Evolutionary conservation across 2,113 vertebrate genomes (phyloP), one percentile per base, ranked within the genome.

Genomic region (Lepidiolamprologus cunningtoni): DNA sequence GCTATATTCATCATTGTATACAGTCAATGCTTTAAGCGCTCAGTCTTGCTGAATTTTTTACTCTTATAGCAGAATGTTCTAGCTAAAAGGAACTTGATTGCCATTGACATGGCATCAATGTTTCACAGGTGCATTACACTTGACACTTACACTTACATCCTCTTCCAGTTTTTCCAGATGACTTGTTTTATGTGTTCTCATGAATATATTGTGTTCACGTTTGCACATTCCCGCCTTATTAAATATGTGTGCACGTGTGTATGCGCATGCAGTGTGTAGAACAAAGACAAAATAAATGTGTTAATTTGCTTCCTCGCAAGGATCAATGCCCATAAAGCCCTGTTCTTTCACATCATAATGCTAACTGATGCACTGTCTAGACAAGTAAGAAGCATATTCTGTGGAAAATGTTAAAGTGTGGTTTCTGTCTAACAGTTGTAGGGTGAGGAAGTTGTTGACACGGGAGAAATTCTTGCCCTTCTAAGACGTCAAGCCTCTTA

Each of bases 371-470:
- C 50, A 68, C 21, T 50, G 58, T 63, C 66, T n/a, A 12, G 55
- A 83, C 50, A 81, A 63, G 68, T 80, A 71, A 57, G 16, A 14
- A 31, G 35, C 21, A 14, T 83, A 85, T 78, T 81, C 17, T 55
- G 3, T 58, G 21, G 40, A 66, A 84, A 83, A 73, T 45, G 37
- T 42, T 78, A 68, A 90, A 76, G 35, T 78, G 55, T 10, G 23
- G 19, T 80, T 37, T 80, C 61, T 68, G 66, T 86, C 68, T 66
- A 88, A 82, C 19, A 79, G 58, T 63, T 52, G 58, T 28, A 78
- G 73, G 33, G 12, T 84, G 83, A 85, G 61, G 26, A 83, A 89
- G 81, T 63, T 89, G 88, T 89, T 91, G 89, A 89, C 90, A 84
- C 1, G n/a, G 55, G 80, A 31, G 83, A 86, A 86, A 89, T 86